Evolutionary conservation across 2,888 invertebrate genomes (phyloP).

Genomic region (Cantharis nigra): DNA sequence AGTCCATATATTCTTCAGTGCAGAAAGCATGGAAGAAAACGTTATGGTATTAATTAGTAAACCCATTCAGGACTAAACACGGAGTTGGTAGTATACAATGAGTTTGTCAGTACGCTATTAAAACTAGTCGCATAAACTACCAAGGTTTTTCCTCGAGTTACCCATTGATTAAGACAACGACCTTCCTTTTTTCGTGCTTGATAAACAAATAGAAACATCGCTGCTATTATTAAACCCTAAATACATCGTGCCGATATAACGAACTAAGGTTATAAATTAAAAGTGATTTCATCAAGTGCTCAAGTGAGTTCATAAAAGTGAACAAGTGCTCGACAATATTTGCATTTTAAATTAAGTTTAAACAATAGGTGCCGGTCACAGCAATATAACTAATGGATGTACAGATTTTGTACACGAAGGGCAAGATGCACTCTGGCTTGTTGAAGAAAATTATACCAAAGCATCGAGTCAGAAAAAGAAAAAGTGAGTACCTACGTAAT

Average conservation of each 20-base stretch:
- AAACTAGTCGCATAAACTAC: slow-evolving; percentile 33
- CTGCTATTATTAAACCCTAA: neutral
- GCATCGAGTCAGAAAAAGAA: slow-evolving; percentile 60
- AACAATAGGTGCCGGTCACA: slow-evolving; percentile 65
- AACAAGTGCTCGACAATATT: neutral
- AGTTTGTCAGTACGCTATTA: slow-evolving; percentile 40
- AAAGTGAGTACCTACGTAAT: slow-evolving; percentile 53
- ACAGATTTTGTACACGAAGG: slow-evolving; percentile 46
- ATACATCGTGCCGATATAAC: neutral
- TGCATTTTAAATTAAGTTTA: neutral
- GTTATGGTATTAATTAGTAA: slow-evolving; percentile 51
- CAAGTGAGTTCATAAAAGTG: too few relatives aligned
- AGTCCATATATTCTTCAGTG: slow-evolving; percentile 52
- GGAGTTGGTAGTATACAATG: slow-evolving; percentile 24
- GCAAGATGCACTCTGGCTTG: slow-evolving; percentile 54
- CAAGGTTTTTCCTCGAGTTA: slow-evolving; percentile 6
- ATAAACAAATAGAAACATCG: neutral
- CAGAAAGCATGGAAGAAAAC: slow-evolving; percentile 53
- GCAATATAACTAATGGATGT: slow-evolving; percentile 48
- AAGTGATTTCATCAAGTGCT: neutral
- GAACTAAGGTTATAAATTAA: neutral
- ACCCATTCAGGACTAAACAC: slow-evolving; percentile 38
- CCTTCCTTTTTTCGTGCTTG: neutral
- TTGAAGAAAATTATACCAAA: slow-evolving; percentile 58
- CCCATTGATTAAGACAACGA: neutral